Percentiles rank a stretch among this genome's conserved stretches.
Evolutionary conservation across 1,140 invertebrate genomes (phyloP).

Genomic region (Pinna nobilis): DNA sequence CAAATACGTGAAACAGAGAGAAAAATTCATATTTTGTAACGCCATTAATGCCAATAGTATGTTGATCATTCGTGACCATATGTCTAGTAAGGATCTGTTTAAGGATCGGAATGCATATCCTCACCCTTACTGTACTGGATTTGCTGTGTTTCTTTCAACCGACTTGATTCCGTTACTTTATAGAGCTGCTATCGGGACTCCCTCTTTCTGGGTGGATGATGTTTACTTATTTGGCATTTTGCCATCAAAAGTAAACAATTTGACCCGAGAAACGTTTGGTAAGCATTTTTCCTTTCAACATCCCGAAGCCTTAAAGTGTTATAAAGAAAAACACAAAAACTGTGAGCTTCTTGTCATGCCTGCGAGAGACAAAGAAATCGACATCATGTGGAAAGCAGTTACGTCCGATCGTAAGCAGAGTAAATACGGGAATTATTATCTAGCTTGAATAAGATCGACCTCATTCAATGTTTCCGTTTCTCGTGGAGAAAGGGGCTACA

Average conservation of each 20-base stretch:
- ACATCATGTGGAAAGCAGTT: slow-evolving; percentile 30
- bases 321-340: slow-evolving; percentile 8
- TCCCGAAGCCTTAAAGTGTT: slow-evolving; percentile 33
- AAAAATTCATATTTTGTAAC: slow-evolving; percentile 48
- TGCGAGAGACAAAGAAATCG: slow-evolving; percentile 36
- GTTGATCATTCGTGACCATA: slow-evolving; percentile 48
- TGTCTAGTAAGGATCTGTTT: slow-evolving; percentile 36
- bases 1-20: slow-evolving; percentile 40
- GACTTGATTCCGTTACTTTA: slow-evolving; percentile 68
- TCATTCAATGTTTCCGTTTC: too few relatives aligned
- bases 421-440: slow-evolving; percentile 35
- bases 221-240: slow-evolving; percentile 70
- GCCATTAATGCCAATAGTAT: slow-evolving; percentile 41
- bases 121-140: slow-evolving; percentile 45
- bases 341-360: slow-evolving; percentile 39
- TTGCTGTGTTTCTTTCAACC: slow-evolving; percentile 55
- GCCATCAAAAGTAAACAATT: slow-evolving; percentile 33
- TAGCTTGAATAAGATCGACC: too few relatives aligned
- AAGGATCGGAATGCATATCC: slow-evolving; percentile 44
- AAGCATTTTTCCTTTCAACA: slow-evolving; percentile 31
- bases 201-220: slow-evolving; percentile 72
- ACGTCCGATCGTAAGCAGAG: slow-evolving; percentile 30
- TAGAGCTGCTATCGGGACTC: slow-evolving; percentile 48
- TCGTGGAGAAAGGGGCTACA: too few relatives aligned
- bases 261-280: slow-evolving; percentile 15